Conservation (phyloP, 2,888 invertebrate genomes). For the Drosophila ustulata region DNA sequence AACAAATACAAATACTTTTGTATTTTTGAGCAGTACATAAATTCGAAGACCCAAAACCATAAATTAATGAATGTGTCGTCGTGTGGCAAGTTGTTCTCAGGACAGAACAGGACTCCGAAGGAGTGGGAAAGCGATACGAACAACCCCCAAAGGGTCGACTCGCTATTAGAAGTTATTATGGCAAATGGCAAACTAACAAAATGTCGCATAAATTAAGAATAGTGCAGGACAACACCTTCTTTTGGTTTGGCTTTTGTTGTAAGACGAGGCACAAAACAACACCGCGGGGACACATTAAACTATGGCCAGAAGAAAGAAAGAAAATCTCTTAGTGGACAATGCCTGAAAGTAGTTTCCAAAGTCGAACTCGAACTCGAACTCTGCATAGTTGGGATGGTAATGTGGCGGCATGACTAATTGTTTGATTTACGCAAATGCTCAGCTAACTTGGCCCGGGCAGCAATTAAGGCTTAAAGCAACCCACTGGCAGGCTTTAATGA, state of each 20-base stretch:
- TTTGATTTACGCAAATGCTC: constrained; percentile 79
- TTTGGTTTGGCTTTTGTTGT: constrained; percentile 43
- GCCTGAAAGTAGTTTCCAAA: constrained; percentile 34
- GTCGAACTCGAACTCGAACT: neutral
- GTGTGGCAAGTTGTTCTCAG: constrained; percentile 53
- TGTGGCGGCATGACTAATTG: constrained; percentile 74
- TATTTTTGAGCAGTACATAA: constrained; percentile 63
- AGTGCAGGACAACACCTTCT: constrained; percentile 73
- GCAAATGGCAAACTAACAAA: constrained; percentile 69
- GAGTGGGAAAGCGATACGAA: neutral
- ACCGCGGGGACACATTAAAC: constrained; percentile 78
- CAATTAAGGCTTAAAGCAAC: constrained; percentile 45
- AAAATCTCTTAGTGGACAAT: constrained; percentile 59
- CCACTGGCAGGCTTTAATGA: constrained; percentile 45
- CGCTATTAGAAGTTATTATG: constrained; percentile 75
- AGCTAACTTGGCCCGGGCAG: constrained; percentile 17
- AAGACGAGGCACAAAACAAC: constrained; percentile 74
- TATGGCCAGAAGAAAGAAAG: constrained; percentile 50
- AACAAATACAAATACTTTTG: constrained; percentile 58
- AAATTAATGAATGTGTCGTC: constrained; percentile 71
- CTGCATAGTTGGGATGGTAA: constrained; percentile 35
- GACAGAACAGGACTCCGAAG: neutral
- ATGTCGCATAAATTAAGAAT: constrained; percentile 76
- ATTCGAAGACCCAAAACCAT: constrained; percentile 71
- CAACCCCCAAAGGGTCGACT: constrained; percentile 2